Evolutionary conservation across 2,888 invertebrate genomes (phyloP).

Genomic region (Molorchus minor): DNA sequence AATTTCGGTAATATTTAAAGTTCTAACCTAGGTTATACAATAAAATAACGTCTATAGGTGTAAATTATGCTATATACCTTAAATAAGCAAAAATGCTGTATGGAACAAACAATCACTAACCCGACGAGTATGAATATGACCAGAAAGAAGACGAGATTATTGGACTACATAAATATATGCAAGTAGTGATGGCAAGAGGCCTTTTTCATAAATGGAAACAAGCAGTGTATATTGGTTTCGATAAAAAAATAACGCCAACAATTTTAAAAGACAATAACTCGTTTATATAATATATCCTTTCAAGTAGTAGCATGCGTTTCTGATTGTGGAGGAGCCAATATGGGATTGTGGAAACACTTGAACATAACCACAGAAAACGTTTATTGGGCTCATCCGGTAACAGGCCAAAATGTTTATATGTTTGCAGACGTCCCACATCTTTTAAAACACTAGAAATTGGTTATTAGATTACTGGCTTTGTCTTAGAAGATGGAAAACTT

Average conservation of each 20-base stretch:
- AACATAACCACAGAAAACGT: slow-evolving; percentile 25
- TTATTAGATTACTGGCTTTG: slow-evolving; percentile 28
- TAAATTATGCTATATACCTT: too few relatives aligned
- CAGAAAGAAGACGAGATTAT: slow-evolving; percentile 30
- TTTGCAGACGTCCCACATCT: slow-evolving; percentile 25
- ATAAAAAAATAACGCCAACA: slow-evolving; percentile 8
- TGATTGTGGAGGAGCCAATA: slow-evolving; percentile 42
- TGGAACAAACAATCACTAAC: too few relatives aligned
- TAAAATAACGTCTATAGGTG: too few relatives aligned
- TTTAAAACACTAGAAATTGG: slow-evolving; percentile 29
- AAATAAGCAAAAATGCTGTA: too few relatives aligned
- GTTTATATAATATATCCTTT: slow-evolving; percentile 12
- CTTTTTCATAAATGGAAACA: slow-evolving; percentile 15
- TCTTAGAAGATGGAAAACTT: not conserved
- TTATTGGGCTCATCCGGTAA: slow-evolving; percentile 31
- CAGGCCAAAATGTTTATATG: slow-evolving; percentile 29
- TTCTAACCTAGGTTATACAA: too few relatives aligned
- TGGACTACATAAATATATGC: slow-evolving; percentile 21
- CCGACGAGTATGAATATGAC: slow-evolving; percentile 40
- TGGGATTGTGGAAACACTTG: slow-evolving; percentile 39
- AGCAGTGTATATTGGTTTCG: slow-evolving; percentile 12
- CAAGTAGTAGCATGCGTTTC: slow-evolving; percentile 43
- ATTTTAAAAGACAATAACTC: not conserved
- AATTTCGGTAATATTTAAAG: too few relatives aligned
- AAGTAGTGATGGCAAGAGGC: slow-evolving; percentile 16